These are phyloP conservation scores for Pollenia labialis DNA, from an alignment of 2,888 invertebrate species.

Conservation along the genomic window DNA sequence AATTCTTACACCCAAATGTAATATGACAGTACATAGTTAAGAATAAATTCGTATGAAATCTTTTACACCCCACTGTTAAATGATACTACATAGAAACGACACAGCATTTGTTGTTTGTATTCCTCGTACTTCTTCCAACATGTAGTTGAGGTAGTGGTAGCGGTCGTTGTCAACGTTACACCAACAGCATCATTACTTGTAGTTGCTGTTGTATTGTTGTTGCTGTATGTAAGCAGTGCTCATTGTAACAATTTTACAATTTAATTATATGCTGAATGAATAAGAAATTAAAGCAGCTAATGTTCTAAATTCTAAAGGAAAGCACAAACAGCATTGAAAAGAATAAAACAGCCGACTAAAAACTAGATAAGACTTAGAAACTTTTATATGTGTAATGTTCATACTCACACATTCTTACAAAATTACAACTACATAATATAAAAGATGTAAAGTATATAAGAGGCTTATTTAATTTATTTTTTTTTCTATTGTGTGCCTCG, in stretches of 20 bases:
- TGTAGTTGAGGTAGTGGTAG: neutral
- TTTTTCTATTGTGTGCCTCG: neutral
- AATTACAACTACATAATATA: neutral
- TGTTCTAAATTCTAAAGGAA: constrained; percentile 33
- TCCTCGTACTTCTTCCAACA: neutral
- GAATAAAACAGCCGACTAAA: constrained; percentile 32
- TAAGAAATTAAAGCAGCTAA: constrained; percentile 68
- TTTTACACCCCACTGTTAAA: neutral
- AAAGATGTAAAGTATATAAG: constrained; percentile 14
- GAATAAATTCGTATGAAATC: too few relatives aligned
- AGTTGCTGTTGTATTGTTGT: constrained; percentile 23
- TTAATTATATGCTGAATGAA: constrained; percentile 72
- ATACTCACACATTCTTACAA: neutral
- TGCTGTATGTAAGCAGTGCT: constrained; percentile 30
- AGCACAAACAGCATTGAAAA: neutral
- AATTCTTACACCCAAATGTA: too few relatives aligned
- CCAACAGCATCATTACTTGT: constrained; percentile 14
- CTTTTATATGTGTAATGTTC: neutral
- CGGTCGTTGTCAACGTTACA: constrained; percentile 18
- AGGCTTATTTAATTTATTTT: constrained; percentile 28
- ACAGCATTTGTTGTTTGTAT: neutral
- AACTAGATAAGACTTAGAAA: constrained; percentile 4
- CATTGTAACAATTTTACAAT: constrained; percentile 62
- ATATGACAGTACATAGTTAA: too few relatives aligned
- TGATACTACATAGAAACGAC: neutral